Percentiles rank a stretch among this genome's conserved stretches.
phyloP scores from a whole-genome alignment of 2,888 invertebrate species.

The Osmoderma eremita region DNA sequence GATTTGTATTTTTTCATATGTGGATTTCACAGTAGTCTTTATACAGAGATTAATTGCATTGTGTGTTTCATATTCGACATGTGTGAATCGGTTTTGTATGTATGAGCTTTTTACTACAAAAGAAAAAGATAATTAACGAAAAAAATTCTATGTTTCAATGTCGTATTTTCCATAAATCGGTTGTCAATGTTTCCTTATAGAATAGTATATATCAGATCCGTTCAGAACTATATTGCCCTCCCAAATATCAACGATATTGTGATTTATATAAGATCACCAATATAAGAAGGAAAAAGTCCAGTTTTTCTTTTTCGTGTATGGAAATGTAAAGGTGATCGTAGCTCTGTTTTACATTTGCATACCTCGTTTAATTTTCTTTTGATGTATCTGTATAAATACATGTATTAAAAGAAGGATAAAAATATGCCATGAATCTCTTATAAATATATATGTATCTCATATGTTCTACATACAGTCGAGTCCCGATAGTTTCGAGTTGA shows the following conservation, averaged over 20 bases:
- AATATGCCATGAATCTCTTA: no score
- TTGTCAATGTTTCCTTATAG: slow-evolving; percentile 56
- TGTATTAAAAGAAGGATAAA: neutral
- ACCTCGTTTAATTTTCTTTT: neutral
- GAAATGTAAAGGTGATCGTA: slow-evolving; percentile 23
- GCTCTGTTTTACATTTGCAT: no score
- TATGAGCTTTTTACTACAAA: slow-evolving; percentile 51
- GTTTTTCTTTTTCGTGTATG: slow-evolving; percentile 41
- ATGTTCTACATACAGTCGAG: no score
- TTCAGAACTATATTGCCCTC: slow-evolving; percentile 58
- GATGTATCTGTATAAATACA: neutral
- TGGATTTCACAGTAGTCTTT: slow-evolving; percentile 44
- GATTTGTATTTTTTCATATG: slow-evolving; percentile 58
- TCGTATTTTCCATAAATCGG: slow-evolving; percentile 52
- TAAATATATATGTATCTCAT: no score
- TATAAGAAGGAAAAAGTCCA: slow-evolving; percentile 45
- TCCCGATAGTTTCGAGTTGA: no score
- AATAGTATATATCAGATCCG: slow-evolving; percentile 60
- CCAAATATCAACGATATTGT: slow-evolving; percentile 56
- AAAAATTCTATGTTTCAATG: slow-evolving; percentile 52
- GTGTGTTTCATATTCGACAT: slow-evolving; percentile 49
- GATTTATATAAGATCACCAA: slow-evolving; percentile 43
- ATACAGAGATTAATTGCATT: slow-evolving; percentile 47
- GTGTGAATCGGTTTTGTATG: slow-evolving; percentile 45
- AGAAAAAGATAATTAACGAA: slow-evolving; percentile 22